A percentile compares a stretch with the other conserved stretches of the same genome.
Evolutionary conservation across 2,113 vertebrate genomes (phyloP).

Genomic region (Stictonetta naevosa): DNA sequence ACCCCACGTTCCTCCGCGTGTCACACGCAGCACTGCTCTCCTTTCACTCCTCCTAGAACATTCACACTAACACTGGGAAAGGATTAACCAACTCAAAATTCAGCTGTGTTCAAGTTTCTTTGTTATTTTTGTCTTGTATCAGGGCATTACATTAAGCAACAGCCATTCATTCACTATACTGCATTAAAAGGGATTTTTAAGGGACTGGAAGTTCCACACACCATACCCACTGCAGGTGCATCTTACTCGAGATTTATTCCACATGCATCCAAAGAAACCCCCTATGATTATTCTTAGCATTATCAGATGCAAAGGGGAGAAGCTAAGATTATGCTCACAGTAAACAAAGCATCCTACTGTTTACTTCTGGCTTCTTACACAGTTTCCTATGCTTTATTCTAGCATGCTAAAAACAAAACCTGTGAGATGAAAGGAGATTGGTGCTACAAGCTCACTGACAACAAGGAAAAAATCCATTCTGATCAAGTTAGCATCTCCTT

Average conservation of each 20-base stretch:
- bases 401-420: slow-evolving; percentile 7
- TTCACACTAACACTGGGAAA: slow-evolving; percentile 61
- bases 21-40: background rate
- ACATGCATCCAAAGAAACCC: background rate
- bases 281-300: slow-evolving; percentile 9
- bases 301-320: background rate
- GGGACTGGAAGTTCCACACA: background rate
- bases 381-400: slow-evolving; percentile 14
- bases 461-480: background rate
- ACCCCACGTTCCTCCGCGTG: background rate
- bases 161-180: background rate
- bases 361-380: slow-evolving; percentile 6
- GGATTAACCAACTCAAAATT: slow-evolving; percentile 62
- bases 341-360: slow-evolving; percentile 41
- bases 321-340: background rate
- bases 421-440: background rate
- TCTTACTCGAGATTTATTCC: background rate
- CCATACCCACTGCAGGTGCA: background rate
- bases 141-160: background rate
- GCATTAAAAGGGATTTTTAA: background rate
- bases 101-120: background rate
- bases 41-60: background rate
- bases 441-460: background rate
- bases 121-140: background rate
- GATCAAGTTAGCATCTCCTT: background rate